Evolutionary conservation across 1,140 invertebrate species (phyloP).

Genomic region (Drosophila auraria): DNA sequence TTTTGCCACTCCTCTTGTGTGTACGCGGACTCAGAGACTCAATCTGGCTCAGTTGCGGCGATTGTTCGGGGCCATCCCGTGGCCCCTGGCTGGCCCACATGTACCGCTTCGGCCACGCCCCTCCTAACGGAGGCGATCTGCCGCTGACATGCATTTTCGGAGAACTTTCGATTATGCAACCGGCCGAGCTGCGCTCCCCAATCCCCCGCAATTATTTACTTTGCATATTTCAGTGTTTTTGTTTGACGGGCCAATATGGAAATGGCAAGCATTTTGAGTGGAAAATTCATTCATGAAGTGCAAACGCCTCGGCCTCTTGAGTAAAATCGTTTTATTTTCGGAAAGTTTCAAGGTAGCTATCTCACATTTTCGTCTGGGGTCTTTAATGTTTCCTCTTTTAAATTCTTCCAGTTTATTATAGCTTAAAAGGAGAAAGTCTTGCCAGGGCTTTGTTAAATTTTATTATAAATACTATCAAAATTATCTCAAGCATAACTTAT

Average conservation of each 20-base stretch:
- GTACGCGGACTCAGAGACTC: conserved; percentile 68
- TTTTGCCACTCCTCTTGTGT: conserved; percentile 78
- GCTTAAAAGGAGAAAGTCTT: background rate
- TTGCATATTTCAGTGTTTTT: conserved; percentile 33
- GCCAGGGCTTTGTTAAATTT: background rate
- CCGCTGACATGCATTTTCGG: conserved; percentile 47
- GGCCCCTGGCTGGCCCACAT: conserved; percentile 5
- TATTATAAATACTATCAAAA: background rate
- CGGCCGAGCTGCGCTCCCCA: background rate
- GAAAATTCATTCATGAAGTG: conserved; percentile 68
- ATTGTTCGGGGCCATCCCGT: conserved; percentile 15
- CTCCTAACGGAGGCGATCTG: background rate
- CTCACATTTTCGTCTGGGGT: background rate
- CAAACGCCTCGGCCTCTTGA: conserved; percentile 12
- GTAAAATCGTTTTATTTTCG: background rate
- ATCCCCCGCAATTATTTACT: conserved; percentile 40
- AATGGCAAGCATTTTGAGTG: conserved; percentile 57
- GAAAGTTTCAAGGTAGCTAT: background rate
- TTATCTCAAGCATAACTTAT: background rate
- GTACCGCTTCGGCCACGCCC: conserved; percentile 7
- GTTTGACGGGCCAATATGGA: conserved; percentile 59
- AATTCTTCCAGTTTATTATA: background rate
- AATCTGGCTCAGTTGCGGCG: conserved; percentile 51
- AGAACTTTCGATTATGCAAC: conserved; percentile 41
- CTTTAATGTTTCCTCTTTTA: background rate